Conservation (phyloP, 2,888 invertebrate species). For the Lithophane ornitopus region DNA sequence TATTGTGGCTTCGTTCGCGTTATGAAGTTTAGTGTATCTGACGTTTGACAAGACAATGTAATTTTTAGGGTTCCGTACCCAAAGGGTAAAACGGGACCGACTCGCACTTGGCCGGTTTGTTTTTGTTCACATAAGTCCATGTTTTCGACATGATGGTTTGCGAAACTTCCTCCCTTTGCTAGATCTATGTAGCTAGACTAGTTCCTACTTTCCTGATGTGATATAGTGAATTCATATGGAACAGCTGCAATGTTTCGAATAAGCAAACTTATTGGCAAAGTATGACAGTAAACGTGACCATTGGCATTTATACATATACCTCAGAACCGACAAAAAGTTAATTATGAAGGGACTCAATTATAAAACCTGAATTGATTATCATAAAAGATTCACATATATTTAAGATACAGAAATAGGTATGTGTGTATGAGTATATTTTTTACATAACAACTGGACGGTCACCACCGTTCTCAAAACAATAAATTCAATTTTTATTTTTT, state of each 20-base stretch:
- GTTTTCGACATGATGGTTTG: conserved; percentile 1
- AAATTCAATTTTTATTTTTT: conserved; percentile 7
- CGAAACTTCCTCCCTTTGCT: neutral
- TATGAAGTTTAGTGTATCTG: neutral
- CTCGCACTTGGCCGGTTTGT: too few relatives aligned
- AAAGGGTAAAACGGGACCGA: too few relatives aligned
- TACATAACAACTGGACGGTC: conserved; percentile 9
- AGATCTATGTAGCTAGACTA: neutral
- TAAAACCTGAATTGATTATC: conserved; percentile 17
- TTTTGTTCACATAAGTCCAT: conserved; percentile 10
- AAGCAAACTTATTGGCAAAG: neutral
- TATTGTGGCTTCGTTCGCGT: neutral
- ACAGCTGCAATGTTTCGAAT: neutral
- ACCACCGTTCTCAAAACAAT: neutral
- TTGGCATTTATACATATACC: too few relatives aligned
- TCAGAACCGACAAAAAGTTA: neutral
- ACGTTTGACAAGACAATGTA: conserved; percentile 9
- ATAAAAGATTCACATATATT: neutral
- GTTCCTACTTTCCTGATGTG: neutral
- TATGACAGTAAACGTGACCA: neutral
- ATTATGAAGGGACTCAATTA: conserved; percentile 1
- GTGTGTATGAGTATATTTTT: neutral
- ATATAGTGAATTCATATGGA: neutral
- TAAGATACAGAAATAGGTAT: neutral
- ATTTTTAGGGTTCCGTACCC: too few relatives aligned